A percentile compares a stretch with the other conserved stretches of the same genome.
These are phyloP conservation scores for Eutolmus rufibarbis DNA, from an alignment of 2,888 invertebrate genomes.

Conservation along the genomic window DNA sequence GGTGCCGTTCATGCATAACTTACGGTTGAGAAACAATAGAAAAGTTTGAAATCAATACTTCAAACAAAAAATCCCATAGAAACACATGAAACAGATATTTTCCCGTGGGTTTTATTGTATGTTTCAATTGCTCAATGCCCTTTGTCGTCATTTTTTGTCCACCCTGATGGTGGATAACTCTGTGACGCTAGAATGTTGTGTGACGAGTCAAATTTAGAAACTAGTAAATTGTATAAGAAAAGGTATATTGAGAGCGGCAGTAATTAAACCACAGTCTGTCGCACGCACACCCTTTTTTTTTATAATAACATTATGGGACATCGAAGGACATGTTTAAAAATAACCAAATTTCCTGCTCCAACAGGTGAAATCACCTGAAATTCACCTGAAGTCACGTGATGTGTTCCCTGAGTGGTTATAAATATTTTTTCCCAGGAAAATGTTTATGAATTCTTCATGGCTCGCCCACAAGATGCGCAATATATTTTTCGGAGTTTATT, in stretches of 20 bases:
- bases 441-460: background rate
- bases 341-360: background rate
- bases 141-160: background rate
- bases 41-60: background rate
- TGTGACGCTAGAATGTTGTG: background rate
- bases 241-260: background rate
- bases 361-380: background rate
- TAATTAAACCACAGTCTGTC: background rate
- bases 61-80: background rate
- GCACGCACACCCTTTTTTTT: background rate
- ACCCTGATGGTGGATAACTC: background rate
- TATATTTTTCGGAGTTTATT: background rate
- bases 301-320: background rate
- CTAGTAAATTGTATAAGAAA: background rate
- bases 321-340: background rate
- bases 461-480: background rate
- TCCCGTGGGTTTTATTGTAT: background rate
- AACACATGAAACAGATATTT: background rate
- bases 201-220: background rate
- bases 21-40: background rate
- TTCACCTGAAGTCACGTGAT: background rate
- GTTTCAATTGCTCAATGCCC: background rate
- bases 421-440: background rate
- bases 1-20: background rate
- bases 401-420: background rate